phyloP scores from a whole-genome alignment of 2,888 invertebrate genomes.

The Nymphalis c-album region DNA sequence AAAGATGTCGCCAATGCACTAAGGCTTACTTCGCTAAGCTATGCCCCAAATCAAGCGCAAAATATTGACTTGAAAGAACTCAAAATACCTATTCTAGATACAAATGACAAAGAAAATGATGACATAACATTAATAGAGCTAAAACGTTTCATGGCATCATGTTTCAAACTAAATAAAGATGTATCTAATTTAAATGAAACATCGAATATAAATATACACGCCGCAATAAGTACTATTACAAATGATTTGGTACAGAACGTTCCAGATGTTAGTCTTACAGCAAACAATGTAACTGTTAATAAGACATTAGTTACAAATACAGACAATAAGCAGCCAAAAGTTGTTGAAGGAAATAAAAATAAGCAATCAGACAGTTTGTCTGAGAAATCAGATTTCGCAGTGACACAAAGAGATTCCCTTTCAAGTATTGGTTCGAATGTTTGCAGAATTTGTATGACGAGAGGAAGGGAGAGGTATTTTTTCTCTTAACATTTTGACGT shows the following conservation, averaged over 20 bases:
- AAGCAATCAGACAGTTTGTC: slow-evolving; percentile 61
- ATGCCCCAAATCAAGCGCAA: slow-evolving; percentile 42
- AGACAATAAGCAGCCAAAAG: slow-evolving; percentile 57
- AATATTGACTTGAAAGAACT: slow-evolving; percentile 49
- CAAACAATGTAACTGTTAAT: slow-evolving; percentile 45
- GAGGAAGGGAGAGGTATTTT: slow-evolving; percentile 68
- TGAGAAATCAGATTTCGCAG: slow-evolving; percentile 60
- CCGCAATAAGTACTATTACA: slow-evolving; percentile 43
- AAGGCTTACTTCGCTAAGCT: slow-evolving; percentile 59
- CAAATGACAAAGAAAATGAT: slow-evolving; percentile 47
- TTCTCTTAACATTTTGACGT: too few species aligned
- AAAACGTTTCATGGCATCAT: slow-evolving; percentile 69
- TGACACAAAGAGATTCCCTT: slow-evolving; percentile 66
- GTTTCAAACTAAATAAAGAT: slow-evolving; percentile 64
- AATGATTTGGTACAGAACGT: slow-evolving; percentile 46
- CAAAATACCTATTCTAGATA: slow-evolving; percentile 55
- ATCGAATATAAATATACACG: slow-evolving; percentile 49
- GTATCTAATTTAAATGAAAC: slow-evolving; percentile 47
- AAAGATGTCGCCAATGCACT: slow-evolving; percentile 67
- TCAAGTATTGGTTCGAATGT: slow-evolving; percentile 82
- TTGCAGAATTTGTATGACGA: slow-evolving; percentile 84
- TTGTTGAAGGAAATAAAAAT: slow-evolving; percentile 52
- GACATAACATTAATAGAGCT: slow-evolving; percentile 61
- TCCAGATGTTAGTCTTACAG: slow-evolving; percentile 47
- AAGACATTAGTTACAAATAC: slow-evolving; percentile 58